Conservation (phyloP, 1,140 invertebrate genomes). For the Teleogryllus occipitalis region DNA sequence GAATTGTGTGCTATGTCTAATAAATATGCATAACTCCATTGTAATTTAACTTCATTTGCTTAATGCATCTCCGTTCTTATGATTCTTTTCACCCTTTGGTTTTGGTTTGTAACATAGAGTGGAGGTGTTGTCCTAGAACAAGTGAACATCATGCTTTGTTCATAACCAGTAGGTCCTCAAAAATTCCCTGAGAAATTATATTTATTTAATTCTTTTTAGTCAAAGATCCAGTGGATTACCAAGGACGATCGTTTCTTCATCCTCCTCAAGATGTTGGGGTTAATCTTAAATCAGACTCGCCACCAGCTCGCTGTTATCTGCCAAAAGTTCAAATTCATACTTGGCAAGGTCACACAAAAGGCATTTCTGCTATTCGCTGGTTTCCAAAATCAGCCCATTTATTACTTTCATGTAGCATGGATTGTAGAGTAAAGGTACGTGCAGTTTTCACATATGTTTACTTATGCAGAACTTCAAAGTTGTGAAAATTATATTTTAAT, state of each 20-base stretch:
- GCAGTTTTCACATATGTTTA: background rate
- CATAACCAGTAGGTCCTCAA: too few relatives aligned
- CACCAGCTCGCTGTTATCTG: constrained; percentile 92
- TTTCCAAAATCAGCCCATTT: constrained; percentile 93
- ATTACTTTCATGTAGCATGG: constrained; percentile 92
- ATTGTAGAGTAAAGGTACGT: constrained; percentile 83
- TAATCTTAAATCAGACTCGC: constrained; percentile 83
- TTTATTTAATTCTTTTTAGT: constrained; percentile 49
- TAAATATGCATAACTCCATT: too few relatives aligned
- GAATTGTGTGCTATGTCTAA: too few relatives aligned
- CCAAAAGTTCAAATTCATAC: constrained; percentile 95
- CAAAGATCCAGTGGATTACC: constrained; percentile 91
- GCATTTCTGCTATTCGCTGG: constrained; percentile 92
- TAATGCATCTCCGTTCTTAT: too few relatives aligned
- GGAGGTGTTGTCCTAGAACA: too few relatives aligned
- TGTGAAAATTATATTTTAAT: background rate
- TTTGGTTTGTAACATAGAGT: too few relatives aligned
- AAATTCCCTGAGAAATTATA: too few relatives aligned
- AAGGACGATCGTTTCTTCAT: constrained; percentile 90
- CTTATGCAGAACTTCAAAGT: background rate
- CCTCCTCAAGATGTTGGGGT: constrained; percentile 93
- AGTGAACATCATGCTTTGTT: too few relatives aligned
- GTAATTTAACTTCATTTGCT: too few relatives aligned
- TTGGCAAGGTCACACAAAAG: constrained; percentile 95
- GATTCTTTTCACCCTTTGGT: too few relatives aligned